These are phyloP conservation scores for Shinisaurus crocodilurus DNA, from an alignment of 2,113 vertebrate species.

Conservation along the genomic window DNA sequence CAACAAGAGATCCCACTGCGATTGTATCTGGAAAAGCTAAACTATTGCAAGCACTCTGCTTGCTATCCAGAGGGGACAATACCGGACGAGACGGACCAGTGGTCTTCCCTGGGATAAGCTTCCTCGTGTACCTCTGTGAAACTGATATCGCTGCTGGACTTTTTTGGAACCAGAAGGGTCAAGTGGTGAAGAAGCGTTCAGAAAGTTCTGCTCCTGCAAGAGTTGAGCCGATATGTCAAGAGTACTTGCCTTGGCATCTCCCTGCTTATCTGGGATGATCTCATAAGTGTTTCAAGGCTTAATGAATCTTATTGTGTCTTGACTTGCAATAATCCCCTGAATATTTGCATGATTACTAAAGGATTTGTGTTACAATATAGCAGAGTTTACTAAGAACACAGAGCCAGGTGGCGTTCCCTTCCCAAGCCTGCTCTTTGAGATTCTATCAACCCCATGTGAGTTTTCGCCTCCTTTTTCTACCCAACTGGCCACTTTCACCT, in stretches of 20 bases:
- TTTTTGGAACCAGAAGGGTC: neutral
- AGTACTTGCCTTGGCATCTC: neutral
- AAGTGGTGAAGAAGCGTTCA: neutral
- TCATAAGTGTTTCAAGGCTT: neutral
- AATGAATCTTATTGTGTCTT: neutral
- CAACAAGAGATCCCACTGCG: constrained; percentile 11
- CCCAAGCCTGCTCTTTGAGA: neutral
- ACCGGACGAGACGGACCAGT: neutral
- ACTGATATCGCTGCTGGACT: constrained; percentile 8
- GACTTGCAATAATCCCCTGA: neutral
- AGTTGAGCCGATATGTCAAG: neutral
- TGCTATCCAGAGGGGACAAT: neutral
- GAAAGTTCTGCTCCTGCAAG: neutral
- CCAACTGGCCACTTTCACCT: neutral
- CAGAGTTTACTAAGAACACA: neutral
- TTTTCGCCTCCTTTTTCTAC: neutral
- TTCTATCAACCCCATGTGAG: neutral
- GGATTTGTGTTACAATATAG: neutral
- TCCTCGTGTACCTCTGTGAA: neutral
- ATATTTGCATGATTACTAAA: neutral
- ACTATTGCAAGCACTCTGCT: neutral
- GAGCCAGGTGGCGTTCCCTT: no score
- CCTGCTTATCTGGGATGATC: neutral
- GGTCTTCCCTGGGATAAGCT: neutral
- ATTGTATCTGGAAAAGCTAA: constrained; percentile 17